These are phyloP conservation scores for Ophion ellenae DNA, from an alignment of 2,888 invertebrate species.

Conservation along the genomic window DNA sequence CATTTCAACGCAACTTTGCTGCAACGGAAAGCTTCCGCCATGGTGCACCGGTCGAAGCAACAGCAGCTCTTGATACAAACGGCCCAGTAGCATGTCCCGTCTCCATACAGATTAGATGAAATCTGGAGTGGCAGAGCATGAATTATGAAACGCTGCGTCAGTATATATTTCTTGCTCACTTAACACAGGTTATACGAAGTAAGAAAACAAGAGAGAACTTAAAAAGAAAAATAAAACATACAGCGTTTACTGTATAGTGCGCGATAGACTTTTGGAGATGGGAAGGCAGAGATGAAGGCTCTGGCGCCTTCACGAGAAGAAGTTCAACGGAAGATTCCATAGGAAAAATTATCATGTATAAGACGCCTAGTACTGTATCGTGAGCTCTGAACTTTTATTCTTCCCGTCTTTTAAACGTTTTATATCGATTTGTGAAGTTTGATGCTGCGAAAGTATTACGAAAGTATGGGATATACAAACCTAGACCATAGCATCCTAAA, in stretches of 20 bases:
- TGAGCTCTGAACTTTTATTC: background rate
- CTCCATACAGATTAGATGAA: constrained; percentile 55
- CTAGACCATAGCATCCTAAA: no score
- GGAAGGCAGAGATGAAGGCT: background rate
- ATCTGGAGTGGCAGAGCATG: constrained; percentile 48
- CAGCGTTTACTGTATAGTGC: background rate
- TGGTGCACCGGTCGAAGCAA: background rate
- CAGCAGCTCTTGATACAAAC: constrained; percentile 39
- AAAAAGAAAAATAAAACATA: background rate
- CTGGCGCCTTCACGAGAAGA: constrained; percentile 8
- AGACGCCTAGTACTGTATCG: background rate
- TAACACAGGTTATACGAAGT: constrained; percentile 11
- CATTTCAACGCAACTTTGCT: constrained; percentile 28
- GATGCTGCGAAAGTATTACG: background rate
- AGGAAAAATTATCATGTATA: background rate
- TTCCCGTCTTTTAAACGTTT: background rate
- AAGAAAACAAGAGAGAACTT: constrained; percentile 4
- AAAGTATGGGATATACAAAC: no score
- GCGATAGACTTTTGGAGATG: constrained; percentile 12
- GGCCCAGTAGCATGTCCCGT: constrained; percentile 41
- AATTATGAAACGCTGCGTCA: constrained; percentile 41
- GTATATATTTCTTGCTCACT: constrained; percentile 28
- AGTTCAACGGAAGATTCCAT: constrained; percentile 8
- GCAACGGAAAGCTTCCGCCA: constrained; percentile 31
- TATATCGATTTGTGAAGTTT: constrained; percentile 3